A percentile compares a stretch with the other conserved stretches of the same genome.
Evolutionary conservation across 2,888 invertebrate species (phyloP).

Genomic region (Heterodera filipjevi): DNA sequence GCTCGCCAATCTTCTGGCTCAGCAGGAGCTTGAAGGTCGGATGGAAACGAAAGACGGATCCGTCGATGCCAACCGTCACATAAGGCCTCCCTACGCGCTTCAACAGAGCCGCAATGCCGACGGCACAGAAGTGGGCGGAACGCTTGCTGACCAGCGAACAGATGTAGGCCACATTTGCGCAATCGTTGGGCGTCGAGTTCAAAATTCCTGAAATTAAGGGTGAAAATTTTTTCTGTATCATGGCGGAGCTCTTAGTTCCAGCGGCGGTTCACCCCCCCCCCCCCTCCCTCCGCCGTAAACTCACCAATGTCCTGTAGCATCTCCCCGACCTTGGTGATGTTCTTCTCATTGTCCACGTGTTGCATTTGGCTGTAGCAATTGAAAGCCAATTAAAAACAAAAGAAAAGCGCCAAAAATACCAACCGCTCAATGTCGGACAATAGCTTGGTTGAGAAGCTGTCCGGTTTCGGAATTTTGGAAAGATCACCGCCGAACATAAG

Average conservation of each 20-base stretch:
- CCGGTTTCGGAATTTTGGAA: constrained; percentile 52
- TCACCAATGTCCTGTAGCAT: constrained; percentile 87
- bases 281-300: constrained; percentile 42
- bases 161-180: constrained; percentile 85
- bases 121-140: constrained; percentile 89
- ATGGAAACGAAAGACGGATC: constrained; percentile 67
- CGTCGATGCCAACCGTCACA: not conserved
- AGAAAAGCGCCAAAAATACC: not conserved
- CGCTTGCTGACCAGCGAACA: constrained; percentile 81
- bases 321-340: constrained; percentile 48
- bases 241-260: too few relatives aligned
- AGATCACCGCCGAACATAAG: constrained; percentile 57
- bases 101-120: constrained; percentile 77
- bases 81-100: constrained; percentile 77
- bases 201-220: not conserved
- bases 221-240: too few relatives aligned
- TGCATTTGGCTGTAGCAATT: constrained; percentile 82
- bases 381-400: not conserved
- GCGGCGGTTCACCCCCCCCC: too few relatives aligned
- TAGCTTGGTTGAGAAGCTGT: constrained; percentile 87
- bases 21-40: constrained; percentile 42
- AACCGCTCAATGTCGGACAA: constrained; percentile 89
- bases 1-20: constrained; percentile 58
- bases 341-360: constrained; percentile 67
- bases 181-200: constrained; percentile 79